These are phyloP conservation scores for Nothocercus nigrocapillus DNA, from an alignment of 2,113 vertebrate species.

Conservation along the genomic window DNA sequence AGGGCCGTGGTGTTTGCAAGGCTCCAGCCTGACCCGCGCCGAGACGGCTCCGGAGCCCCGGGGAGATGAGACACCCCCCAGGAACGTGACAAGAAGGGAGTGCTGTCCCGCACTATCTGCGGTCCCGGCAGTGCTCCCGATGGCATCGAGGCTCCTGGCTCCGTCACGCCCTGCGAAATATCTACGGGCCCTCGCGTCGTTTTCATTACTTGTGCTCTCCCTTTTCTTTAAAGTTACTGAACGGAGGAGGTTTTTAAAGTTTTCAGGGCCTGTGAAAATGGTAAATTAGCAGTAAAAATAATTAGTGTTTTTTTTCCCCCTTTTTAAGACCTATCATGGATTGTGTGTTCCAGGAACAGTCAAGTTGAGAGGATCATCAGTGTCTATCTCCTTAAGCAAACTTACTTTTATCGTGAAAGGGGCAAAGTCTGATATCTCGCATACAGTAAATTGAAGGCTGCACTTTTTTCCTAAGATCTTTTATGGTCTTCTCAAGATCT, in stretches of 20 bases:
- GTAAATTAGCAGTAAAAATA: neutral
- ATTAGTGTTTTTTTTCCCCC: neutral
- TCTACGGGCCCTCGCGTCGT: conserved; percentile 35
- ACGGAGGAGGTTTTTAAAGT: neutral
- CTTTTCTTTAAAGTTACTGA: conserved; percentile 43
- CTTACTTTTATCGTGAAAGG: conserved; percentile 33
- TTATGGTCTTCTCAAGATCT: neutral
- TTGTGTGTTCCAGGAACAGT: neutral
- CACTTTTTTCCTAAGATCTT: neutral
- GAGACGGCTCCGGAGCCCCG: neutral
- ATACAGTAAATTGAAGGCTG: neutral
- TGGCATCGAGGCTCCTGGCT: conserved; percentile 2
- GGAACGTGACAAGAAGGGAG: neutral
- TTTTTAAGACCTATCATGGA: neutral
- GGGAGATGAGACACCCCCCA: conserved; percentile 1
- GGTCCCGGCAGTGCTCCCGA: neutral
- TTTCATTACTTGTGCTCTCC: conserved; percentile 34
- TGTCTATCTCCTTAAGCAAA: neutral
- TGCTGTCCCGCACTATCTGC: neutral
- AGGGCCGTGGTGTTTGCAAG: neutral
- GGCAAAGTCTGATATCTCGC: conserved; percentile 16
- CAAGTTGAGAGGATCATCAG: neutral
- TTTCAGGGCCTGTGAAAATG: conserved; percentile 26
- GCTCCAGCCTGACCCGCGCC: neutral
- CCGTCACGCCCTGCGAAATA: neutral